These are phyloP conservation scores for Podarcis raffonei DNA, from an alignment of 2,113 vertebrate species.

Conservation along the genomic window DNA sequence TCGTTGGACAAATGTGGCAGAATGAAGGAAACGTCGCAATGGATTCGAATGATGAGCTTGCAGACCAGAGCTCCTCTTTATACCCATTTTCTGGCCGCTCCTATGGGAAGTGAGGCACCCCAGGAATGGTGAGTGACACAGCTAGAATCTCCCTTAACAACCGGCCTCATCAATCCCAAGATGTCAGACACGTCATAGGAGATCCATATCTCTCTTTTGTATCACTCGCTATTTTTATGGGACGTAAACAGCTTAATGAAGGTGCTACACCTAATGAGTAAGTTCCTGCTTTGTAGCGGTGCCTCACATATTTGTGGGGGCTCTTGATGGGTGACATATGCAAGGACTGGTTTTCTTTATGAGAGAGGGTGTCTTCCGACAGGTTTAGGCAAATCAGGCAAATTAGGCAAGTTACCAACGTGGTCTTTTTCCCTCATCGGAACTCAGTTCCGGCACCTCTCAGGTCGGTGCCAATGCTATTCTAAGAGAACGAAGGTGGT, in stretches of 20 bases:
- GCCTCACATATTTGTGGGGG: not conserved
- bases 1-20: not conserved
- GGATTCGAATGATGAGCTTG: not conserved
- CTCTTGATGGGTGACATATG: not conserved
- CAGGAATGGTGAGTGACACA: not conserved
- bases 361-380: not conserved
- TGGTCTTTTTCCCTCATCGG: too few relatives aligned
- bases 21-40: not conserved
- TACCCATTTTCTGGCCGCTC: slow-evolving; percentile 3
- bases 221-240: not conserved
- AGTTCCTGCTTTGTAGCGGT: not conserved
- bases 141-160: not conserved
- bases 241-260: slow-evolving; percentile 15
- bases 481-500: too few relatives aligned
- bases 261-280: not conserved
- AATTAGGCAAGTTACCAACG: too few relatives aligned
- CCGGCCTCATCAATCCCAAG: not conserved
- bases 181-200: not conserved
- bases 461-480: too few relatives aligned
- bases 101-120: slow-evolving; percentile 27
- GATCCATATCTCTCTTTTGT: not conserved
- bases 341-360: not conserved
- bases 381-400: not conserved
- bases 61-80: not conserved
- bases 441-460: too few relatives aligned